Conservation (phyloP, 2,888 invertebrate genomes). For the Drosophila atroscutellata region DNA sequence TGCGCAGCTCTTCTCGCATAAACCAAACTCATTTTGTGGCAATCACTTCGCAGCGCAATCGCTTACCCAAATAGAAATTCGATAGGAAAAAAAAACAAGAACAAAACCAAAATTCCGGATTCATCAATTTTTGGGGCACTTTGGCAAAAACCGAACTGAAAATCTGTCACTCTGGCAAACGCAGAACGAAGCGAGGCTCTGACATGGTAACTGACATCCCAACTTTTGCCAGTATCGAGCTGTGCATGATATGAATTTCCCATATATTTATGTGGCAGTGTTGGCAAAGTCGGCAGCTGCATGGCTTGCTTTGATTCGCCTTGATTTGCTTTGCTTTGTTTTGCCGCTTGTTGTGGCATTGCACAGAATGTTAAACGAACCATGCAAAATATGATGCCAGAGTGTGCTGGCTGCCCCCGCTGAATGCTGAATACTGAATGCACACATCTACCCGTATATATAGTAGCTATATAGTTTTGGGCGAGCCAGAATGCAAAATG, state of each 20-base stretch:
- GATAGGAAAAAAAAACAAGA: conserved; percentile 19
- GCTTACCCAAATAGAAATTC: conserved; percentile 35
- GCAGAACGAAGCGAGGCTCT: conserved; percentile 1
- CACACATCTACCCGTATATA: background rate
- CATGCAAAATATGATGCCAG: conserved; percentile 76
- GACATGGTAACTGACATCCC: conserved; percentile 10
- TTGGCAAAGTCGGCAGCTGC: conserved; percentile 42
- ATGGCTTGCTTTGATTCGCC: conserved; percentile 26
- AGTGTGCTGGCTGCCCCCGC: conserved; percentile 12
- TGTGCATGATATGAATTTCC: conserved; percentile 41
- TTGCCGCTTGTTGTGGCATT: conserved; percentile 55
- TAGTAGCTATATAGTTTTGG: conserved; percentile 35
- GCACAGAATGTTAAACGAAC: conserved; percentile 79
- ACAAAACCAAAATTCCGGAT: conserved; percentile 53
- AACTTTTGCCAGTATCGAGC: conserved; percentile 19
- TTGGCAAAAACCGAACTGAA: conserved; percentile 11
- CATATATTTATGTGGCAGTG: background rate
- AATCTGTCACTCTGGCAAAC: background rate
- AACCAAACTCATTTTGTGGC: conserved; percentile 33
- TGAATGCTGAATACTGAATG: conserved; percentile 9
- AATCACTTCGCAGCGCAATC: conserved; percentile 11
- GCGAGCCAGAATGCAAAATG: conserved; percentile 50
- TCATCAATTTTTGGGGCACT: conserved; percentile 67
- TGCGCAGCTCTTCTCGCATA: conserved; percentile 10
- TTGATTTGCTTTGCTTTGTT: conserved; percentile 33